These are phyloP conservation scores for Poliocrania exsul DNA, from an alignment of 2,797 vertebrate species.

Conservation along the genomic window DNA sequence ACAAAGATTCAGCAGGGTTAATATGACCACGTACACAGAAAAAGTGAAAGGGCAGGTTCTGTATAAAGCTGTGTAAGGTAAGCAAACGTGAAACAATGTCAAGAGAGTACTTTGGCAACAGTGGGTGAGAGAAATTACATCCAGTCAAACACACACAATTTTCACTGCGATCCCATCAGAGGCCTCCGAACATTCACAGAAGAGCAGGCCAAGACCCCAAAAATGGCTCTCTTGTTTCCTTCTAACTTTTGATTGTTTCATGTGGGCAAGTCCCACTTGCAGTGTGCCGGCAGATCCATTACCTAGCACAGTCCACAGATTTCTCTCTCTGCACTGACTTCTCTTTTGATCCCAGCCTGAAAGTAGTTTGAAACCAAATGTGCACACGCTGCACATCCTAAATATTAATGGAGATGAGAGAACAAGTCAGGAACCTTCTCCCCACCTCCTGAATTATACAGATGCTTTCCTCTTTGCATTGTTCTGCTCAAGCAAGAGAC, in stretches of 20 bases:
- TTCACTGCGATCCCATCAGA: rapidly evolving
- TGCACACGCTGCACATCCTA: not conserved
- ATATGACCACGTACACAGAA: not conserved
- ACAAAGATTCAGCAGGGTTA: conserved; percentile 8
- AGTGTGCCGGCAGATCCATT: not conserved
- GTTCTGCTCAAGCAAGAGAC: conserved; percentile 9
- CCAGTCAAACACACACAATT: not conserved
- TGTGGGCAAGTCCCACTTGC: not conserved
- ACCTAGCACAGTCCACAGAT: not conserved
- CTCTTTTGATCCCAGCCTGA: not conserved
- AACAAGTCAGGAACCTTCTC: conserved; percentile 13
- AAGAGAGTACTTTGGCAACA: not conserved
- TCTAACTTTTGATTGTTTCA: not conserved
- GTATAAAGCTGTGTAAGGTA: not conserved
- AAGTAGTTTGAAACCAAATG: not conserved
- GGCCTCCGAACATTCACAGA: not conserved
- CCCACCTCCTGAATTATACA: not conserved
- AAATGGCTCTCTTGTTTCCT: not conserved
- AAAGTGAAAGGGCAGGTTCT: not conserved
- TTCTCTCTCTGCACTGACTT: not conserved
- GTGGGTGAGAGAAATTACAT: not conserved
- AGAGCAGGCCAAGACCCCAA: not conserved
- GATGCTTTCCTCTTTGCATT: conserved; percentile 24
- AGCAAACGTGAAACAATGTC: not conserved
- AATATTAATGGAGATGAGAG: not conserved